phyloP scores from a whole-genome alignment of 2,888 invertebrate species.

The Cenopis cana region DNA sequence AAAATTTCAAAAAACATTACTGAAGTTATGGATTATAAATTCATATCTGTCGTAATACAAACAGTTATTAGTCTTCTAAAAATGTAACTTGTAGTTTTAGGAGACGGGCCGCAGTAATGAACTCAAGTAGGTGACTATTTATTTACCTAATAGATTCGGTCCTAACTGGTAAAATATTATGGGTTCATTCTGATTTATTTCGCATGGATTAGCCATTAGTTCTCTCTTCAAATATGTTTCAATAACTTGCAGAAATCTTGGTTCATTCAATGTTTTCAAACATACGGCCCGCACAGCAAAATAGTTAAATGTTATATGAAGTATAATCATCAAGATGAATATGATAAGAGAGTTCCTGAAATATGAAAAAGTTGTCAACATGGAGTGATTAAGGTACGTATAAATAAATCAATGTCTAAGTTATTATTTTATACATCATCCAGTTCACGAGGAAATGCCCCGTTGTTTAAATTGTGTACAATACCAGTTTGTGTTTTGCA shows the following conservation, averaged over 20 bases:
- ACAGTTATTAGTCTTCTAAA: too few relatives aligned
- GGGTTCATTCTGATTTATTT: slow-evolving; percentile 89
- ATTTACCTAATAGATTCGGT: slow-evolving; percentile 61
- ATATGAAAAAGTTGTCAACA: not conserved
- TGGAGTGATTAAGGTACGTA: not conserved
- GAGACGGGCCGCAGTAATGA: not conserved
- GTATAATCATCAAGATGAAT: slow-evolving; percentile 89
- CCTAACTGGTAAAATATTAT: slow-evolving; percentile 65
- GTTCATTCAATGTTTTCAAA: slow-evolving; percentile 92
- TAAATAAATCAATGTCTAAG: not conserved
- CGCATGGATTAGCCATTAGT: slow-evolving; percentile 85
- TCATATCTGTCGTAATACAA: too few relatives aligned
- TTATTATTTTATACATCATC: not conserved
- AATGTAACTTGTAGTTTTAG: not conserved
- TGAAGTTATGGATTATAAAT: too few relatives aligned
- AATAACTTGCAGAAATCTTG: slow-evolving; percentile 89
- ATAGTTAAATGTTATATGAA: slow-evolving; percentile 95
- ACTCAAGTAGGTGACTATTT: slow-evolving; percentile 4
- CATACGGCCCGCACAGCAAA: slow-evolving; percentile 92
- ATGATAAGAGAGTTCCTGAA: slow-evolving; percentile 89
- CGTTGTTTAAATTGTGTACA: not conserved
- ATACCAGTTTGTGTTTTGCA: not conserved
- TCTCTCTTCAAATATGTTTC: slow-evolving; percentile 87
- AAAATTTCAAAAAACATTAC: too few relatives aligned
- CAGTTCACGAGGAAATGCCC: not conserved